phyloP scores from a whole-genome alignment of 1,140 invertebrate genomes.

The Pseudomyrmex flavicornis region DNA sequence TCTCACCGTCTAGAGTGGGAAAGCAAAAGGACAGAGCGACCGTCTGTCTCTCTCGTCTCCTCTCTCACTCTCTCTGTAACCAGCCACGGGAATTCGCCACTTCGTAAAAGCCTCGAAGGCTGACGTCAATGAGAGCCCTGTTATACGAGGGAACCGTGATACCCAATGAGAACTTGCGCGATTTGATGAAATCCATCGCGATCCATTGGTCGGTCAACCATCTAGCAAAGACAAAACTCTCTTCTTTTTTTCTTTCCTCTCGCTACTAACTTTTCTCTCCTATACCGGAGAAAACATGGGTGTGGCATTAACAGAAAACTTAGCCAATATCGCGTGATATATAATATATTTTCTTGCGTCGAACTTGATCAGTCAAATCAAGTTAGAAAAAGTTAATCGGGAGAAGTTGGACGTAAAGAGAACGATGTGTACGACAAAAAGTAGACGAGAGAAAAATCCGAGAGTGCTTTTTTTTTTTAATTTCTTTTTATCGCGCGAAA shows the following conservation, averaged over 20 bases:
- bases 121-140: constrained; percentile 71
- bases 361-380: not conserved
- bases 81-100: constrained; percentile 64
- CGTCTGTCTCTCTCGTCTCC: constrained; percentile 36
- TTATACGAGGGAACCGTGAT: constrained; percentile 33
- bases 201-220: constrained; percentile 26
- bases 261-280: not conserved
- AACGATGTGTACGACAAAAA: not conserved
- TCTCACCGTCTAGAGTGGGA: not conserved
- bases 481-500: not conserved
- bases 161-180: constrained; percentile 55
- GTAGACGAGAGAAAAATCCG: not conserved
- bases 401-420: not conserved
- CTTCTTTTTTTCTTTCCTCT: not conserved
- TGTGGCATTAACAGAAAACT: constrained; percentile 40
- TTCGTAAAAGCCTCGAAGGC: constrained; percentile 55
- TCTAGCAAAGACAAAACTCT: not conserved
- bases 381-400: not conserved
- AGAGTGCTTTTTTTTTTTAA: not conserved
- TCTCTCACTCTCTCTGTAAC: constrained; percentile 7
- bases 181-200: constrained; percentile 54
- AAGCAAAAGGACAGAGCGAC: not conserved
- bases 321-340: constrained; percentile 33
- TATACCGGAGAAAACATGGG: not conserved
- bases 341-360: constrained; percentile 13